These are phyloP conservation scores for Amphiprion percula DNA, from an alignment of 2,113 vertebrate genomes.

Conservation along the genomic window DNA sequence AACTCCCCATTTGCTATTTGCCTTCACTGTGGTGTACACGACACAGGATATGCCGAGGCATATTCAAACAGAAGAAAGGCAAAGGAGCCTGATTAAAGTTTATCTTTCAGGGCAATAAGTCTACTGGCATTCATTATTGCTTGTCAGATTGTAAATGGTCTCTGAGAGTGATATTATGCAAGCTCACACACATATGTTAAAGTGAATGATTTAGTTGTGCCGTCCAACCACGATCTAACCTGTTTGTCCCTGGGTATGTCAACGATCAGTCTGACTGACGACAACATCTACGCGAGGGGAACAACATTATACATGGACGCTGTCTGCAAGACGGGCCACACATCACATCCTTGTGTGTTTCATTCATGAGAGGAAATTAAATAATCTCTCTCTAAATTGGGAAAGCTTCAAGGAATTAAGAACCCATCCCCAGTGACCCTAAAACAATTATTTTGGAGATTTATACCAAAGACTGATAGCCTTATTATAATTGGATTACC, in stretches of 20 bases:
- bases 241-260: conserved; percentile 69
- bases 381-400: conserved; percentile 48
- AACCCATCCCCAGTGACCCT: conserved; percentile 43
- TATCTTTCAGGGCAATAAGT: conserved; percentile 87
- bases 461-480: background rate
- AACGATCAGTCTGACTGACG: conserved; percentile 53
- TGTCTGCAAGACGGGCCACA: conserved; percentile 1
- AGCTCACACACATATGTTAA: conserved; percentile 82
- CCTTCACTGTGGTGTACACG: conserved; percentile 73
- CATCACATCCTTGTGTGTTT: conserved; percentile 13
- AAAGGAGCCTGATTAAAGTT: conserved; percentile 88
- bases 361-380: conserved; percentile 54
- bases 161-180: conserved; percentile 80
- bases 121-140: conserved; percentile 85
- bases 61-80: conserved; percentile 82
- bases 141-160: conserved; percentile 87
- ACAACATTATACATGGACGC: conserved; percentile 11
- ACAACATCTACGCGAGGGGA: conserved; percentile 35
- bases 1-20: conserved; percentile 84
- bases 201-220: conserved; percentile 77
- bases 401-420: conserved; percentile 53
- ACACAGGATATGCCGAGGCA: conserved; percentile 80
- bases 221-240: conserved; percentile 71
- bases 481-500: conserved; percentile 46
- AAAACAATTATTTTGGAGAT: conserved; percentile 40